phyloP scores from a whole-genome alignment of 2,888 invertebrate genomes.

The Drosophila hamatofila region DNA sequence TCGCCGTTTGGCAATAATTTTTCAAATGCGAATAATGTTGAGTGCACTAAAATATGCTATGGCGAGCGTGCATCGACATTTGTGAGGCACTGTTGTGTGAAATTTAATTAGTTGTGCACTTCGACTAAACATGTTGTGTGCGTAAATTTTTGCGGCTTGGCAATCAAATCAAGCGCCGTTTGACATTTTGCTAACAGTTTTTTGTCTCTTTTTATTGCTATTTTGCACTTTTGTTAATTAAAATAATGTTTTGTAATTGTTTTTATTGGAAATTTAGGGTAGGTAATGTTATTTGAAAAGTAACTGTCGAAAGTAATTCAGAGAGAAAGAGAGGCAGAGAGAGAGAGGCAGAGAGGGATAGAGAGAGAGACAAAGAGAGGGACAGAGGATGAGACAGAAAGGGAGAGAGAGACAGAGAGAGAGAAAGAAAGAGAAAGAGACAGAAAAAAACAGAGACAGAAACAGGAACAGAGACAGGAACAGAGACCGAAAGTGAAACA shows the following conservation, averaged over 20 bases:
- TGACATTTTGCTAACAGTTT: background rate
- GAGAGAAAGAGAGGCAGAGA: background rate
- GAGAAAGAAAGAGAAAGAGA: background rate
- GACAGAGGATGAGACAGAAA: background rate
- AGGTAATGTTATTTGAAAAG: background rate
- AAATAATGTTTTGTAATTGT: constrained; percentile 1
- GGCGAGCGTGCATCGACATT: constrained; percentile 15
- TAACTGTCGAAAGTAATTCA: background rate
- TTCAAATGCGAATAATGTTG: constrained; percentile 12
- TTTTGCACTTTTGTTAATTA: constrained; percentile 9
- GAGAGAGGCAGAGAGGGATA: background rate
- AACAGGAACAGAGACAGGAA: background rate
- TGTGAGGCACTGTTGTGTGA: constrained; percentile 42
- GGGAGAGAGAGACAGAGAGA: background rate
- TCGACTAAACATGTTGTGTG: constrained; percentile 8
- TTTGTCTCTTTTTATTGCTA: background rate
- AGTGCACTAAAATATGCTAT: constrained; percentile 9
- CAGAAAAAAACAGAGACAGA: background rate
- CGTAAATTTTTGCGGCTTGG: constrained; percentile 10
- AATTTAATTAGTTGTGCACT: constrained; percentile 51
- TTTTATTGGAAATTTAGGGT: background rate
- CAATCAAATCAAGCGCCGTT: background rate
- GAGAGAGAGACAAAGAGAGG: background rate
- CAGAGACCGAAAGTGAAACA: background rate
- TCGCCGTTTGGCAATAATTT: constrained; percentile 2